A percentile compares a stretch with the other conserved stretches of the same genome.
Evolutionary conservation across 2,113 vertebrate genomes (phyloP).

Genomic region (Drymodes brunneopygia): DNA sequence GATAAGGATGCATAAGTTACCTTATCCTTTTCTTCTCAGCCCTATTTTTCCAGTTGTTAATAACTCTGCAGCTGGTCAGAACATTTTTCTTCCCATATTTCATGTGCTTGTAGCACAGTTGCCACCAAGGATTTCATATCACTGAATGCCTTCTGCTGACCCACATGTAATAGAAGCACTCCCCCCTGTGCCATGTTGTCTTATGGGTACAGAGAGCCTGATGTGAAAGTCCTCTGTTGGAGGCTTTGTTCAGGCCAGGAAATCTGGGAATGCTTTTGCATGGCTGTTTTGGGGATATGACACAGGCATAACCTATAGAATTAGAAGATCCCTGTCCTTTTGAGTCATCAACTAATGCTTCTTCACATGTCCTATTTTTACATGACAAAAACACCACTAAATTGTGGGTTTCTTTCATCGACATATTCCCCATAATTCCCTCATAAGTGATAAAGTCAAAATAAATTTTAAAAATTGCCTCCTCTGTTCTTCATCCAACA

Average conservation of each 20-base stretch:
- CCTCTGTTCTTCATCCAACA: neutral
- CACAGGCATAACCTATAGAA: neutral
- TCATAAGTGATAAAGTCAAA: neutral
- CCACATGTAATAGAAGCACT: neutral
- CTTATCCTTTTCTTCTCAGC: neutral
- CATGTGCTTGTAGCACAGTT: neutral
- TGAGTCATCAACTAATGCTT: neutral
- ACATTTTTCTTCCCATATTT: neutral
- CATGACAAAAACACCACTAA: neutral
- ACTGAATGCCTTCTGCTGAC: neutral
- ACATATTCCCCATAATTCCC: neutral
- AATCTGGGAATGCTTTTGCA: neutral
- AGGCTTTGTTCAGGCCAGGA: neutral
- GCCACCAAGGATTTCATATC: neutral
- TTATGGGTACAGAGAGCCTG: neutral
- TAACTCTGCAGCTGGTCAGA: neutral
- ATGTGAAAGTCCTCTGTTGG: neutral
- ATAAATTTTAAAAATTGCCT: neutral
- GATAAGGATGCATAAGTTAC: rapidly evolving
- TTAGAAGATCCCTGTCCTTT: neutral
- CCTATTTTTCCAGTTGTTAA: neutral
- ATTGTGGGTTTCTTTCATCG: neutral
- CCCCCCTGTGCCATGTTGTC: neutral
- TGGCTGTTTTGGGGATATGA: neutral
- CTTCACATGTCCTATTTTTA: neutral